Conservation (phyloP, 2,797 vertebrate species). For the Sardinella longiceps region DNA sequence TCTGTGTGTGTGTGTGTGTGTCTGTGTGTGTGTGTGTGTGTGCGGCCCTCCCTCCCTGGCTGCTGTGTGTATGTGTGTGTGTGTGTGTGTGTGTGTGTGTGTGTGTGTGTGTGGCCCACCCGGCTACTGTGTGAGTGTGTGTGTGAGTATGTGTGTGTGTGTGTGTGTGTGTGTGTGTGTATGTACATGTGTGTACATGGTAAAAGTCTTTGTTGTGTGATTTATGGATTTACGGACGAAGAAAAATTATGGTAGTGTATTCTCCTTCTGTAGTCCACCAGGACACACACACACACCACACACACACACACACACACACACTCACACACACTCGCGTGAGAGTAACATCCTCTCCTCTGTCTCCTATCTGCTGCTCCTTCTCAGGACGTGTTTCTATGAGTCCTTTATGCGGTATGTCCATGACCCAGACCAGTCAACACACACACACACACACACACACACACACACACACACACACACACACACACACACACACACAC, state of each 20-base stretch:
- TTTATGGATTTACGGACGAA: background rate
- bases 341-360: conserved; percentile 20
- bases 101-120: background rate
- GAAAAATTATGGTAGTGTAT: background rate
- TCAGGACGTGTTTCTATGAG: conserved; percentile 82
- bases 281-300: background rate
- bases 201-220: background rate
- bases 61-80: background rate
- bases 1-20: background rate
- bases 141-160: background rate
- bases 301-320: conserved; percentile 2
- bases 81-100: background rate
- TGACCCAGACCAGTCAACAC: conserved; percentile 50
- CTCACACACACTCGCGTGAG: background rate
- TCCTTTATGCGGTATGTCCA: conserved; percentile 78
- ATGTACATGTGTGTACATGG: background rate
- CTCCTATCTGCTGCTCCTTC: conserved; percentile 62
- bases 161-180: background rate
- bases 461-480: background rate
- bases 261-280: background rate
- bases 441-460: conserved; percentile 25
- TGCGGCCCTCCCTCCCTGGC: too few relatives aligned
- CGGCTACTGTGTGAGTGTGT: background rate
- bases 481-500: background rate
- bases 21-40: background rate